Percentiles rank a stretch among this genome's conserved stretches.
Evolutionary conservation across 2,113 vertebrate genomes (phyloP).

Genomic region (Dasypus novemcinctus): DNA sequence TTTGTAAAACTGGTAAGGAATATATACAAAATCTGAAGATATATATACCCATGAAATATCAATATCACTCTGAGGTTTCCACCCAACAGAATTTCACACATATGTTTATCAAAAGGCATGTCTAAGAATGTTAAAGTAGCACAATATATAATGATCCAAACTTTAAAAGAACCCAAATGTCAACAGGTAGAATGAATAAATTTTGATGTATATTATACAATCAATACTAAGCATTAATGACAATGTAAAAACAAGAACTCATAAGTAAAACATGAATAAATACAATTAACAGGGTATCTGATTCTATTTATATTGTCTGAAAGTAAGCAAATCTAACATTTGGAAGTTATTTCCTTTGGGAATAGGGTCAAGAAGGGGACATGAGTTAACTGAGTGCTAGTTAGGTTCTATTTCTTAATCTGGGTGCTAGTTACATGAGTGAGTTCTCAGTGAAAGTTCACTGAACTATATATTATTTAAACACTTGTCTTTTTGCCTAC

Average conservation of each 20-base stretch:
- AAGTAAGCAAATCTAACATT: not conserved
- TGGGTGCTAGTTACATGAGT: not conserved
- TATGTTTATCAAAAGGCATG: not conserved
- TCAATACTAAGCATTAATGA: not conserved
- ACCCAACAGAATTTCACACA: not conserved
- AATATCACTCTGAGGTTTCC: not conserved
- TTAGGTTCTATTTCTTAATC: not conserved
- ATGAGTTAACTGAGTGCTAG: not conserved
- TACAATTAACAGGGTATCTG: not conserved
- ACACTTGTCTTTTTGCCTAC: not conserved
- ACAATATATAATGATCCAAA: not conserved
- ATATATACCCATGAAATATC: not conserved
- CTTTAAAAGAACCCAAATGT: not conserved
- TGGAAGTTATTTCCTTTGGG: not conserved
- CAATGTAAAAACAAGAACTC: not conserved
- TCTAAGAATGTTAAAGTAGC: not conserved
- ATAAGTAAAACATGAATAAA: not conserved
- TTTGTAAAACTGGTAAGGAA: not conserved
- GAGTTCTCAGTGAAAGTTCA: not conserved
- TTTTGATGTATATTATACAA: not conserved
- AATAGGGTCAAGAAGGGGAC: not conserved
- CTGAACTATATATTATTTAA: not conserved
- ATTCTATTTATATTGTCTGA: not conserved
- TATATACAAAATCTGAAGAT: not conserved
- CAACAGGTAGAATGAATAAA: not conserved